phyloP scores from a whole-genome alignment of 1,140 invertebrate species.

The Ceratosolen solmsi region DNA sequence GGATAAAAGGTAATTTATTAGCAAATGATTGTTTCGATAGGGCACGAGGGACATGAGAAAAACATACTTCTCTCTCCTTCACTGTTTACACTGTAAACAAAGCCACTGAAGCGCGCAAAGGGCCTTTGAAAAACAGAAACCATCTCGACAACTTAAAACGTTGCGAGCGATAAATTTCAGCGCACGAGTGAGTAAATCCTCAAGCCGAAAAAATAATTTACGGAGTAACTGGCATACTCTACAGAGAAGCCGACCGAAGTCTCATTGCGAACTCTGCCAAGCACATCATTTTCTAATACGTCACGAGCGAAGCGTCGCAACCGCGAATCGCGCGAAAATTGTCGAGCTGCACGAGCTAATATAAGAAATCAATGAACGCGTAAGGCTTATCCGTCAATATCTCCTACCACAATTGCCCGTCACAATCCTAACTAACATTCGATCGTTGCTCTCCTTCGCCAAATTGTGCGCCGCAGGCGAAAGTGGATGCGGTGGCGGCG shows the following conservation, averaged over 20 bases:
- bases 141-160: not conserved
- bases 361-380: not conserved
- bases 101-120: not conserved
- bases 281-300: not conserved
- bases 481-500: not conserved
- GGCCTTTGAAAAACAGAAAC: not conserved
- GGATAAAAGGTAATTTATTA: not conserved
- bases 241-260: not conserved
- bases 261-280: not conserved
- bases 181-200: not conserved
- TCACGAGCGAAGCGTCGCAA: not conserved
- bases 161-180: not conserved
- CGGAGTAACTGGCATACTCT: not conserved
- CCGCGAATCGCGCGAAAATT: not conserved
- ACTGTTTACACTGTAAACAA: not conserved
- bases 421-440: no score
- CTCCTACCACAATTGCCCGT: no score
- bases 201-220: conserved; percentile 4
- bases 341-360: not conserved
- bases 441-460: no score
- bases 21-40: not conserved
- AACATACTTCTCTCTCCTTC: not conserved
- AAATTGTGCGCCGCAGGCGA: not conserved
- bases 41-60: not conserved
- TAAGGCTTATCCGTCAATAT: not conserved